Percentiles rank a stretch among this genome's conserved stretches.
phyloP scores from a whole-genome alignment of 2,888 invertebrate genomes.

The Lomographa bimaculata region DNA sequence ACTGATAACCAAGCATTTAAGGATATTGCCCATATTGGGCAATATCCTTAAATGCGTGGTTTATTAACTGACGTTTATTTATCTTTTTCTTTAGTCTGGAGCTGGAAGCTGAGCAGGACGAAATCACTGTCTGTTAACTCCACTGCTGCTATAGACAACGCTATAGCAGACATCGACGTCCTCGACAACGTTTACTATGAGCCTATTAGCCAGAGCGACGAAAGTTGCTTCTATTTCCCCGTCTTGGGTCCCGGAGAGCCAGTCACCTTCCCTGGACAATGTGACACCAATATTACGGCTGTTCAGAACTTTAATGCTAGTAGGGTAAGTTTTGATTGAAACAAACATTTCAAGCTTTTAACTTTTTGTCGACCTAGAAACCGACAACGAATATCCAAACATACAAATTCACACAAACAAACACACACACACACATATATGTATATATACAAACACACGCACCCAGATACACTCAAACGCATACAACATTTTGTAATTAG shows the following conservation, averaged over 20 bases:
- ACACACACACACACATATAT: too few species aligned
- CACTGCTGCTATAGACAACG: conserved; percentile 42
- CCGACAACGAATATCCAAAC: too few species aligned
- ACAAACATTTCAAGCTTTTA: too few species aligned
- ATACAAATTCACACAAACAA: too few species aligned
- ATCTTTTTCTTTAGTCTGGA: conserved; percentile 47
- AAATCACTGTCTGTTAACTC: conserved; percentile 40
- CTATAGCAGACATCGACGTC: conserved; percentile 43
- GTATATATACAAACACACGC: too few species aligned
- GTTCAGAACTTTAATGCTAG: conserved; percentile 47
- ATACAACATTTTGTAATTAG: too few species aligned
- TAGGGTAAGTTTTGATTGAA: conserved; percentile 47
- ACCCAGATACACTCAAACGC: too few species aligned
- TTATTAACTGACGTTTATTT: too few species aligned
- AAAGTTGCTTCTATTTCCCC: conserved; percentile 60
- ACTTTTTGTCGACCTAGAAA: too few species aligned
- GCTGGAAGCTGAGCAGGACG: conserved; percentile 65
- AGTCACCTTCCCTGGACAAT: conserved; percentile 54
- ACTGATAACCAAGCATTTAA: too few species aligned
- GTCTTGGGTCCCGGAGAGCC: conserved; percentile 43
- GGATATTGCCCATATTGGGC: too few species aligned
- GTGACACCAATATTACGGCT: conserved; percentile 47
- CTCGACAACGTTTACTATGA: conserved; percentile 53
- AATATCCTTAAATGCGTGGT: too few species aligned
- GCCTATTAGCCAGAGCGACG: conserved; percentile 44